Base-by-base conservation (phyloP, 2,113 vertebrate genomes). In the Pluvianellus socialis region DNA sequence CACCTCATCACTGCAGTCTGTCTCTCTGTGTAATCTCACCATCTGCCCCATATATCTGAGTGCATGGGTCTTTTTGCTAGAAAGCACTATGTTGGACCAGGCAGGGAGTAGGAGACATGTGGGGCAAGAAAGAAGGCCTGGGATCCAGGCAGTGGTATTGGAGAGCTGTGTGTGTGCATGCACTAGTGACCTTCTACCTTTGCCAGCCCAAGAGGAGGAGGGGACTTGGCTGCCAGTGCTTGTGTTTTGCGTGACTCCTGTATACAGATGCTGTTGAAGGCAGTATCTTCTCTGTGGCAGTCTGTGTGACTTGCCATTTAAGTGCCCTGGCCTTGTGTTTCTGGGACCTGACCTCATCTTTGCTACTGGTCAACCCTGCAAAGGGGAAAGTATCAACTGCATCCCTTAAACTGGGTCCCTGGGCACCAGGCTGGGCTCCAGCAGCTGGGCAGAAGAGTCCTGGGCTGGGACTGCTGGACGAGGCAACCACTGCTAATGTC, bases 211-310 rank as follows among this genome's bases (percentile, higher is more conserved):
- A 30, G 40, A 38, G 10, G 5, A 62, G 33, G 16, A 53, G 13
- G 6, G 27, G 9, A 24, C 12, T 21, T 28, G 50, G 14, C 10
- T 61, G 28, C 16, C 22, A 20, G 10, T 61, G 20, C 8, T 63
- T n/a, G n/a, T 65, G 70, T 45, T 59, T 8, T 4, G 3, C 27
- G 28, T 23, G n/a, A 42, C 33, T 24, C 12, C 66, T 24, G 40
- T 4, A 23, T 0, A 0, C 0, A 12, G 44, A 32, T 30, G 23
- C 20, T 67, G 20, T 4, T 1, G 6, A 4, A 28, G 10, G 42
- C 63, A 11, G 15, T 9, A 20, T 30, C 21, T 47, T 45, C 15
- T 20, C 62, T 27, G 33, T 5, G 8, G 13, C 72, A 62, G 1
- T 7, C 14, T 72, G 35, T 38, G 44, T 38, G 10, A 62, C 20